Base-by-base conservation (phyloP, 2,888 invertebrate species). In the Nemapogon koenigi region DNA sequence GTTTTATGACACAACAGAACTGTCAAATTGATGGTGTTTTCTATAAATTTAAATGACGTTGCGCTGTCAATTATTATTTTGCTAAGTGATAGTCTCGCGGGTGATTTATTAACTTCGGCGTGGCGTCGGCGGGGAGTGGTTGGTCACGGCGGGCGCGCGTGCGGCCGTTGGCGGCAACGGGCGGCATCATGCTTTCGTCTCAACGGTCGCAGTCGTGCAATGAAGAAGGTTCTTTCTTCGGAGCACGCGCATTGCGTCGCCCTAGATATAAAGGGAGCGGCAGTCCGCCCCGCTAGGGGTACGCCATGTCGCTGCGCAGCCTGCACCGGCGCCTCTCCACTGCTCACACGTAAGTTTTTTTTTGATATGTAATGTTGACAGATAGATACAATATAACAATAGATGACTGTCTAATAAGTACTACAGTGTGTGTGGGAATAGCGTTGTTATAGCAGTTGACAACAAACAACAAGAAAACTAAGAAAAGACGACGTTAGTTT, bases 241-340 rank as follows among this genome's bases (percentile, higher is more conserved):
- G 78, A 43, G 76, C 71, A 67, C 75, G 79, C 55, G 69, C 72
- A 59, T 67, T 80, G 55, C 73, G 81, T 61, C 71, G 72, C 80
- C 82, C 82, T 72, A 82, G 80, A 64, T 78, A 75, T 63, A 80
- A 80, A 60, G 73, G 75, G 56, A 81, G 71, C 72, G 48, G 79
- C 54, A 81, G 79, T 60, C 82, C 81, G 66, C 81, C 81, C 59
- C 79, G 80, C 80, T 80, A 80, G 80, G 80, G 80, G 78, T 76
- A 79, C 80, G 80, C 80, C 83, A 83, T 83, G 81, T 83, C 83
- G 83, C 83, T 76, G 81, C 82, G 79, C 80, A 82, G 78, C 81
- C 82, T 82, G 60, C 82, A 82, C 71, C 82, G 83, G 55, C 81
- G 83, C 66, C 79, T 83, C 57, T 81, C 83, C 66, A 81, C 82